phyloP scores from a whole-genome alignment of 23 tunicate genomes.

The Trididemnum clinides region DNA sequence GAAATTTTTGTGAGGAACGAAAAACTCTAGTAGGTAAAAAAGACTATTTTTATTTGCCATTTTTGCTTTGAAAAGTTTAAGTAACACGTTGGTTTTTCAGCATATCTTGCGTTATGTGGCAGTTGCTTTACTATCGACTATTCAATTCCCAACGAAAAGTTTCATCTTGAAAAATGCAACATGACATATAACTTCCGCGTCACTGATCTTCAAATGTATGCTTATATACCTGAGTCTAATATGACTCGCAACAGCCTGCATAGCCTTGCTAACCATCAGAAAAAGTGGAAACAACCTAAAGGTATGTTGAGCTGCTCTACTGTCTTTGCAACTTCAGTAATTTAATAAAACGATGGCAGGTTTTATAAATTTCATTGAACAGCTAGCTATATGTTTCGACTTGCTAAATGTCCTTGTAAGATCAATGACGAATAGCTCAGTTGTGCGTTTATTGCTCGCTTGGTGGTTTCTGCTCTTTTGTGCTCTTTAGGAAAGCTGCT shows the following conservation, averaged over 20 bases:
- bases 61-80: too few relatives aligned
- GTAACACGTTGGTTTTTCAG: too few relatives aligned
- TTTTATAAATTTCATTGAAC: too few relatives aligned
- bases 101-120: slow-evolving; percentile 58
- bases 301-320: not conserved
- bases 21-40: too few relatives aligned
- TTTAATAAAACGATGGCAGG: not conserved
- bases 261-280: slow-evolving; percentile 38
- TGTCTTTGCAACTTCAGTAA: not conserved
- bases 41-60: too few relatives aligned
- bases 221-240: slow-evolving; percentile 67
- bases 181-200: slow-evolving; percentile 64
- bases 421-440: too few relatives aligned
- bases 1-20: too few relatives aligned
- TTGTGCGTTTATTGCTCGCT: too few relatives aligned
- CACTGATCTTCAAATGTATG: slow-evolving; percentile 41
- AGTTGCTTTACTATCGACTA: slow-evolving; percentile 46
- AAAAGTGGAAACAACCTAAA: slow-evolving; percentile 32
- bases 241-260: slow-evolving; percentile 48
- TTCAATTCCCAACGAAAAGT: slow-evolving; percentile 55
- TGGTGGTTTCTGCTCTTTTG: too few relatives aligned
- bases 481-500: too few relatives aligned
- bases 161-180: slow-evolving; percentile 47
- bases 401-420: too few relatives aligned
- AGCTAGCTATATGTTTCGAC: too few relatives aligned